Evolutionary conservation across 2,113 vertebrate genomes (phyloP), one percentile per base, ranked within the genome.

Genomic region (Alethe diademata): DNA sequence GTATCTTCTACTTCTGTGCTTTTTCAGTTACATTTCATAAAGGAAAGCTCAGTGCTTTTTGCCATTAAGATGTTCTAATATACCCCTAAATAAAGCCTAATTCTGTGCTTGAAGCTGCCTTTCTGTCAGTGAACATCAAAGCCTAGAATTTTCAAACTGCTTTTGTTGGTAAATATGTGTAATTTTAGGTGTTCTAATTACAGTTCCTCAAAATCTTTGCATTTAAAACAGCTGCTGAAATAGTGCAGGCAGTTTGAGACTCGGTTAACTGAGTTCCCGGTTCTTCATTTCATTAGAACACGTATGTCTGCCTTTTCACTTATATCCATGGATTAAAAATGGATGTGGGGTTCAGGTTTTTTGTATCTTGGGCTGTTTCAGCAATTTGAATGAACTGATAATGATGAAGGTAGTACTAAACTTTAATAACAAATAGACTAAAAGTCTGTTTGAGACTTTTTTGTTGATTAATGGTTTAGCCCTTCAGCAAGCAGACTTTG

Each of bases 181-280:
- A 83, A 89, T 78, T 92, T 89, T 86, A 84, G 51, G 56, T 92
- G 51, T 66, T 83, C 69, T 91, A 64, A 84, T 86, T 92, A 67
- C 5, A 56, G 64, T 84, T 91, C 14, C 20, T 92, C 26, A 62
- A 74, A 91, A 74, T 12, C 24, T 89, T 81, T 74, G 38, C 61
- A 43, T 96, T 78, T 94, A 43, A 74, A 86, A 47, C 23, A 84
- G 23, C n/a, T 51, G 31, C 48, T 75, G 35, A 90, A 79, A 73
- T 26, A 66, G 18, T 29, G 31, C 24, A 53, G 43, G 58, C 1
- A 2, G 8, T 56, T 92, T 80, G 76, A 81, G 43, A 33, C 35
- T 75, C 33, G 50, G 20, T 47, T 86, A 50, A 65, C n/a, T 45
- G 62, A 51, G 7, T 76, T 72, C 12, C n/a, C 60, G 8, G 4